phyloP scores from a whole-genome alignment of 2,888 invertebrate species.

The Apamea monoglypha region DNA sequence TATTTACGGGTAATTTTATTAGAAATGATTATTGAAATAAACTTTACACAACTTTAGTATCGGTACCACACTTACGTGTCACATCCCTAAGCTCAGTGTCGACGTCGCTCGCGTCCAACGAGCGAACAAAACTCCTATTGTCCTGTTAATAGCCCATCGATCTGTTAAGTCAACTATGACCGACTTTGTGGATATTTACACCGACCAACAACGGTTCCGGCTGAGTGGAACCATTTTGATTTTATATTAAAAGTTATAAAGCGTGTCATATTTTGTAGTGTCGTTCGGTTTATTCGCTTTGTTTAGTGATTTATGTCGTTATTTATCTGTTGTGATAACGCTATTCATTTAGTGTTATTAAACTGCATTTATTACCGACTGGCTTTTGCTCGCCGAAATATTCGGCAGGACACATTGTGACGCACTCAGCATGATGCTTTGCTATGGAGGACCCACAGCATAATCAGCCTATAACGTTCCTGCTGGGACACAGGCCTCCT shows the following conservation, averaged over 20 bases:
- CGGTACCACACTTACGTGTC: slow-evolving; percentile 23
- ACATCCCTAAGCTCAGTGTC: slow-evolving; percentile 62
- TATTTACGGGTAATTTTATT: not conserved
- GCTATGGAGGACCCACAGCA: too few species aligned
- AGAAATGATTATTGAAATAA: not conserved
- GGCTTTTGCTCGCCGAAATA: too few species aligned
- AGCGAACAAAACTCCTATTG: slow-evolving; percentile 73
- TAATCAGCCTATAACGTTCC: too few species aligned
- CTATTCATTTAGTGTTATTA: not conserved
- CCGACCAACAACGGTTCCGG: slow-evolving; percentile 41
- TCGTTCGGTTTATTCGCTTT: slow-evolving; percentile 19
- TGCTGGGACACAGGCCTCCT: too few species aligned
- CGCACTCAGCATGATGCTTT: too few species aligned
- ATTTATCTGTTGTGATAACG: not conserved
- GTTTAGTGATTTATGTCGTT: slow-evolving; percentile 17
- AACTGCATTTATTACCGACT: not conserved
- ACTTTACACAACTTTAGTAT: slow-evolving; percentile 4
- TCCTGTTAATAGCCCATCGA: slow-evolving; percentile 79
- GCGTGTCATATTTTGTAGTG: slow-evolving; percentile 27
- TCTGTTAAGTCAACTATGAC: slow-evolving; percentile 78
- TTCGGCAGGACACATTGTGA: too few species aligned
- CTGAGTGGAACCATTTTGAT: slow-evolving; percentile 43
- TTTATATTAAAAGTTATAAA: slow-evolving; percentile 41
- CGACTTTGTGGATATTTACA: slow-evolving; percentile 61
- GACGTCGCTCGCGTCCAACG: slow-evolving; percentile 64